Base-by-base conservation (phyloP, 1,140 invertebrate genomes). In the Drosophila sturtevanti region DNA sequence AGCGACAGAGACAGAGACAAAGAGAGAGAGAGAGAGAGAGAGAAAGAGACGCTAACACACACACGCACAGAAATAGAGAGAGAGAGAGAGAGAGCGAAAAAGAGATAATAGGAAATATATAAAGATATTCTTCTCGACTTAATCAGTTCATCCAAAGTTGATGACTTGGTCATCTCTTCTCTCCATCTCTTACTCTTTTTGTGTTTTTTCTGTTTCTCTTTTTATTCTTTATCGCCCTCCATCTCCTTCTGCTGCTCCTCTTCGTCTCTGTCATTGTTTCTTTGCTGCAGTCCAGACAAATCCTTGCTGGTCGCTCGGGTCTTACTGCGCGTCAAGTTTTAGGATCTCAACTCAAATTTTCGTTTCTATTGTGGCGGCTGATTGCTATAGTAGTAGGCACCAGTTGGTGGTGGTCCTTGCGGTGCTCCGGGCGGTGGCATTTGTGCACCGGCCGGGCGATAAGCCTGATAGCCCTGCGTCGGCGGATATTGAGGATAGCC, bases 341-440 rank as follows among this genome's bases (percentile, higher is more conserved):
- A 37, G 27, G 16, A 35, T 58, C 11, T 37, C 10, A 10, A 10
- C 11, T 24, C 0, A 14, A 44, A 37, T 62, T 68, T 67, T 86
- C 81, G 21, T 56, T 56, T 34, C 27, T 56, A 87, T 74, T 91
- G 90, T 18, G 89, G 89, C 65, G 90, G 90, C 56, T 91, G 90
- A 58, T 90, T 89, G 34, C 90, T 24, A 16, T 91, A 91, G 37
- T 91, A 91, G 56, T 91, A 91, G 18, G 92, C 81, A 61, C 92
- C 92, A 37, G 86, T 82, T 56, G 92, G 92, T 12, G 91, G 89
- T n/a, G 84, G 90, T 9, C 90, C 91, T 52, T 92, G 90, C 6
- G 89, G 89, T 63, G 89, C 85, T 16, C 89, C 81, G n/a, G 91
- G 85, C 65, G 93, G 90, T 71, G 90, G 90, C 90, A 91, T 91